Evolutionary conservation across 64 coral and sea anemone genomes (phyloP).

Genomic region (Actinia tenebrosa): DNA sequence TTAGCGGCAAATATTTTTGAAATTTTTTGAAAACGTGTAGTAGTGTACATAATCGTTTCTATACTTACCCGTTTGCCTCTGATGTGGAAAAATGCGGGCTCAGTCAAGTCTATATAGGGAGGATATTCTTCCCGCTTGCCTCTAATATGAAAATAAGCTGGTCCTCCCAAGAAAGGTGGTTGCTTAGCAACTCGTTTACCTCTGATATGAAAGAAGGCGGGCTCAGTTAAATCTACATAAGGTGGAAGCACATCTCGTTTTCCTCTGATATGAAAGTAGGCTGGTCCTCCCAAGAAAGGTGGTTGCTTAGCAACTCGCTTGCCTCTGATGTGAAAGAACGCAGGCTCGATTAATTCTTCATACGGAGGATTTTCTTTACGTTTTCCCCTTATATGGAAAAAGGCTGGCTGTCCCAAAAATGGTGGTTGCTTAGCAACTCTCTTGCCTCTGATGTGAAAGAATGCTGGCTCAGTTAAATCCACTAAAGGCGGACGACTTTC

Average conservation of each 20-base stretch:
- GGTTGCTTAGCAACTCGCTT: constrained; percentile 11
- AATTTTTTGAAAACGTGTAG: background rate
- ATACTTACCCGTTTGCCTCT: constrained; percentile 16
- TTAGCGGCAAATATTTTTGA: too few species aligned
- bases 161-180: background rate
- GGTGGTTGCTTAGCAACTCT: constrained; percentile 12
- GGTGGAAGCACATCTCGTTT: background rate
- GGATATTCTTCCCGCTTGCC: background rate
- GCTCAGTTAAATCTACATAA: constrained; percentile 9
- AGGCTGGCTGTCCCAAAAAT: background rate
- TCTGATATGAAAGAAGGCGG: constrained; percentile 29
- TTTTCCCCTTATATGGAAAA: constrained; percentile 32
- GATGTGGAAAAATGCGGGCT: constrained; percentile 24
- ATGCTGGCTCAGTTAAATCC: constrained; percentile 11
- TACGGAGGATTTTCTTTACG: constrained; percentile 3
- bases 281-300: background rate
- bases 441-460: constrained; percentile 30
- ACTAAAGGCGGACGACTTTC: background rate
- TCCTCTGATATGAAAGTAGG: constrained; percentile 20
- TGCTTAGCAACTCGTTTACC: constrained; percentile 11
- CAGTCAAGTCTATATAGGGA: background rate
- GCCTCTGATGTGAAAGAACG: constrained; percentile 28
- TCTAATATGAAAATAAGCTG: constrained; percentile 23
- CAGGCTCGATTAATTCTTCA: constrained; percentile 4
- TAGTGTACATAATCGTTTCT: background rate